phyloP scores from a whole-genome alignment of 2,113 vertebrate species.

The Calyptomena viridis region DNA sequence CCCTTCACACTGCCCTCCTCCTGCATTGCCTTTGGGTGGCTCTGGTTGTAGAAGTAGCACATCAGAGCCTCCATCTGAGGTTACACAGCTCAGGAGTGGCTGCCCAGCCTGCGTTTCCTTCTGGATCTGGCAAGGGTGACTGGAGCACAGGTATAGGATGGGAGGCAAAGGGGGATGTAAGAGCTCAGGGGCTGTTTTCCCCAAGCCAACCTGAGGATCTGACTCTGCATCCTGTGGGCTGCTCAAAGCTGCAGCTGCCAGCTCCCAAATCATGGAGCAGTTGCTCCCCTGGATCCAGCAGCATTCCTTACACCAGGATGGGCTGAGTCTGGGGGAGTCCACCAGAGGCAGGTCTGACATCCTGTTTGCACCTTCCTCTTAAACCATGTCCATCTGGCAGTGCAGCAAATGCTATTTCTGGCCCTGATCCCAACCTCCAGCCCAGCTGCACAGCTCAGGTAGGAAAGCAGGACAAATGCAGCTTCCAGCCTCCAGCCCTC shows the following conservation, averaged over 20 bases:
- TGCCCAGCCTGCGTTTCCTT: not conserved
- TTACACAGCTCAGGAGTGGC: not conserved
- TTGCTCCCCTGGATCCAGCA: not conserved
- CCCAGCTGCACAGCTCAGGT: not conserved
- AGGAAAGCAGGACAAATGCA: not conserved
- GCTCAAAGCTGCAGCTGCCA: not conserved
- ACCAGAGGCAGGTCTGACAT: not conserved
- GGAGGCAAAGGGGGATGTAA: fast-evolving
- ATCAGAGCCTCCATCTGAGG: not conserved
- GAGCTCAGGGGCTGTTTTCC: not conserved
- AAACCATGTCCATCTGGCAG: fast-evolving
- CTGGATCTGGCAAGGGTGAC: not conserved
- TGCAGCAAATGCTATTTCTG: not conserved
- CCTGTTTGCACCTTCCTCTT: not conserved
- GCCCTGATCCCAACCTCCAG: not conserved
- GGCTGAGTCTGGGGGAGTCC: not conserved
- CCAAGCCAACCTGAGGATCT: no score
- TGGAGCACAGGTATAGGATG: not conserved
- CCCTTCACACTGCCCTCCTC: not conserved
- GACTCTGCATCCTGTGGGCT: not conserved
- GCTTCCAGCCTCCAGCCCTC: not conserved
- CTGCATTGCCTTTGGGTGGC: not conserved
- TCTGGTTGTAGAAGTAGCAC: not conserved
- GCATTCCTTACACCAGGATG: not conserved
- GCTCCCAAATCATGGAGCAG: fast-evolving